These are phyloP conservation scores for Magallana nippona DNA, from an alignment of 2,888 invertebrate genomes.

Conservation along the genomic window DNA sequence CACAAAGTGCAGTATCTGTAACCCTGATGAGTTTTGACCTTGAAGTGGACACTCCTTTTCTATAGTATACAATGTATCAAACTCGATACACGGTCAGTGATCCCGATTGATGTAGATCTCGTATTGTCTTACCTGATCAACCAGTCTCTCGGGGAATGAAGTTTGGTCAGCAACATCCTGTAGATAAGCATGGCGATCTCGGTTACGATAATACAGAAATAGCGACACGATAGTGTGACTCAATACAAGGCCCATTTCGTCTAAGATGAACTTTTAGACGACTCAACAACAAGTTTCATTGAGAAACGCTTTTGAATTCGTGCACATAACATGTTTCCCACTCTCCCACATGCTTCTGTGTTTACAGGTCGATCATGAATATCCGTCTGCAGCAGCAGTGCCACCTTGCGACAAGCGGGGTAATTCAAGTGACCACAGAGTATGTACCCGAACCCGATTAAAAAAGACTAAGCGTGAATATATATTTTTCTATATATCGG, in stretches of 20 bases:
- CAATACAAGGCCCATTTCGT: slow-evolving; percentile 44
- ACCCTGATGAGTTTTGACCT: not conserved
- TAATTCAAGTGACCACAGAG: slow-evolving; percentile 28
- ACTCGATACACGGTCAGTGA: not conserved
- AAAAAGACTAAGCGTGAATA: not conserved
- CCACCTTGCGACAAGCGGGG: slow-evolving; percentile 32
- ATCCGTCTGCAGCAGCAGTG: slow-evolving; percentile 32
- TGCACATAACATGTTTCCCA: not conserved
- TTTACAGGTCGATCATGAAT: slow-evolving; percentile 31
- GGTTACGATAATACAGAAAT: slow-evolving; percentile 39
- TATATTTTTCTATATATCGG: not conserved
- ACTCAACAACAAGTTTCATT: slow-evolving; percentile 1
- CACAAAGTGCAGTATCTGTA: not conserved
- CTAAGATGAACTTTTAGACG: not conserved
- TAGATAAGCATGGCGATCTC: not conserved
- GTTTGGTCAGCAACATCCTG: not conserved
- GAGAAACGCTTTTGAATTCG: slow-evolving; percentile 14
- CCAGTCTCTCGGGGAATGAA: not conserved
- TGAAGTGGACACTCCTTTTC: slow-evolving; percentile 1
- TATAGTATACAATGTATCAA: not conserved
- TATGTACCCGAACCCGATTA: slow-evolving; percentile 19
- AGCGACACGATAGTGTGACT: slow-evolving; percentile 42
- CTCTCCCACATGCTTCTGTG: slow-evolving; percentile 21
- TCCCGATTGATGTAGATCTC: not conserved
- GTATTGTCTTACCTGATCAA: slow-evolving; percentile 10